Evolutionary conservation across 2,888 invertebrate species (phyloP), one percentile per base, ranked within the genome.

Genomic region (Quadriops clusia): DNA sequence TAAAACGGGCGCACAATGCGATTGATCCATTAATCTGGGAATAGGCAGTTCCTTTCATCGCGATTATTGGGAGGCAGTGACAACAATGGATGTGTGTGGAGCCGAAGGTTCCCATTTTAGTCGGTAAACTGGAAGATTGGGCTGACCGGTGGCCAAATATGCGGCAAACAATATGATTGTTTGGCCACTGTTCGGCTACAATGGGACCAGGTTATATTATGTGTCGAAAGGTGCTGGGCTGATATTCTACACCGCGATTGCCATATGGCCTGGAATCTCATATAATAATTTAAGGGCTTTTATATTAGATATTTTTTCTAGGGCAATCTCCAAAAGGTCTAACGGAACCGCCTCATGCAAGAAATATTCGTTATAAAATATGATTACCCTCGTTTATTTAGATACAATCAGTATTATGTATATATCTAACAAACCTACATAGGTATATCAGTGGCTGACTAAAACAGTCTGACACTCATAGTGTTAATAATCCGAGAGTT

Each of bases 21-120:
- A 41, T 44, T 40, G 40, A 43, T 46, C 43, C 43, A 42, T 43
- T 42, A 46, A 45, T 46, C 41, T 37, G 37, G 37, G 33, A 42
- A 36, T 37, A 32, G 42, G 38, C 40, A 35, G 33, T 41, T 37
- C 42, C 42, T 45, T 45, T 44, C 42, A 42, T n/a, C 24, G 41
- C 36, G 32, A 24, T 38, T 39, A 41, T 33, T 39, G 34, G 34
- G 28, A 23, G 32, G 29, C 16, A 23, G 3, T 16, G n/a, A 28
- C 29, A 28, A 36, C 33, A 36, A 33, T 33, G 18, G 36, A 21
- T 13, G 17, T 11, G 5, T 17, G n/a, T 13, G 27, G n/a, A 8
- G 23, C 36, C 20, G 28, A 22, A 16, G n/a, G 7, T 13, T 17
- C 11, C n/a, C n/a, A n/a, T n/a, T n/a, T n/a, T n/a, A n/a, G n/a